A percentile compares a stretch with the other conserved stretches of the same genome.
Conservation (phyloP, 2,797 vertebrate species). For the Coilia nasus region DNA sequence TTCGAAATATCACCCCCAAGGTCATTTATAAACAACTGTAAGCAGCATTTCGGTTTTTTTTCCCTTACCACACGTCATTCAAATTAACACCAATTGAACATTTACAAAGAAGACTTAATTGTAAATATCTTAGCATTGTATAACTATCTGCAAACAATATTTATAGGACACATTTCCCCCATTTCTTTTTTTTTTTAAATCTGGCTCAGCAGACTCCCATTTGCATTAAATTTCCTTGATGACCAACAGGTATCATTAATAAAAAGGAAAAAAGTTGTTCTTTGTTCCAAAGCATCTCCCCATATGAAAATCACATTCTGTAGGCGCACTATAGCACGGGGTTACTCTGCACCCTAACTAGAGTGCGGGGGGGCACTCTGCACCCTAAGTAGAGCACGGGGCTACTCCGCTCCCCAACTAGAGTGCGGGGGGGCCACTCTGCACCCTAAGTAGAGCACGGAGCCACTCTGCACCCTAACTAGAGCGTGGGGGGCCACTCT, state of each 20-base stretch:
- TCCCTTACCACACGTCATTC: neutral
- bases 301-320: neutral
- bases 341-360: neutral
- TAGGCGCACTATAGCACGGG: neutral
- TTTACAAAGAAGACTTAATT: constrained; percentile 46
- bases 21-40: neutral
- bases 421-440: too few relatives aligned
- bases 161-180: constrained; percentile 62
- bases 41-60: neutral
- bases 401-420: too few relatives aligned
- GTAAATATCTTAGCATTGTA: constrained; percentile 68
- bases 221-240: constrained; percentile 27
- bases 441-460: too few relatives aligned
- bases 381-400: too few relatives aligned
- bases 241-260: neutral
- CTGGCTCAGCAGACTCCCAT: constrained; percentile 54
- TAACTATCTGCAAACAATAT: constrained; percentile 56
- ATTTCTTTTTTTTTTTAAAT: constrained; percentile 58
- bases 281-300: neutral
- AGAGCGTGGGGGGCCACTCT: too few relatives aligned
- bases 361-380: too few relatives aligned
- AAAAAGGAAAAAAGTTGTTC: neutral
- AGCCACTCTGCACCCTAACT: too few relatives aligned
- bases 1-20: neutral
- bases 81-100: constrained; percentile 8